Percentiles rank a stretch among this genome's conserved stretches.
Evolutionary conservation across 2,888 invertebrate genomes (phyloP).

Genomic region (Apotomis betuletana): DNA sequence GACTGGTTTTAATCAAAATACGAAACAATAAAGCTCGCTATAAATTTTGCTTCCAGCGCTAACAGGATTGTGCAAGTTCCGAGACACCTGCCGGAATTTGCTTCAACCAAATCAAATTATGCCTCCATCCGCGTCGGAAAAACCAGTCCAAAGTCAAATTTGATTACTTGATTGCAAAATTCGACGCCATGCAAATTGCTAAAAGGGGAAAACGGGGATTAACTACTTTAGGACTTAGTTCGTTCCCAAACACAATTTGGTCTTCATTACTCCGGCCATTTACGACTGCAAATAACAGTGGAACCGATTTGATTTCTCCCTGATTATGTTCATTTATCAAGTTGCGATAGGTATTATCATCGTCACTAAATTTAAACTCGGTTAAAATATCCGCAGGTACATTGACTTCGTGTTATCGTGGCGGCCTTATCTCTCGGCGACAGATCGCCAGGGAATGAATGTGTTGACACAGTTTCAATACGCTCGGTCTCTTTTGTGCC

Average conservation of each 20-base stretch:
- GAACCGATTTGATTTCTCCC: conserved; percentile 9
- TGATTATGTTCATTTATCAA: conserved; percentile 11
- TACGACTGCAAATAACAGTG: conserved; percentile 14
- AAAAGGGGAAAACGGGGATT: conserved; percentile 41
- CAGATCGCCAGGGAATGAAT: conserved; percentile 37
- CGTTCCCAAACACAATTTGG: conserved; percentile 39
- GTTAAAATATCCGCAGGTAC: conserved; percentile 32
- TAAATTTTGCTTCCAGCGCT: conserved; percentile 14
- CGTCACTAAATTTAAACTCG: conserved; percentile 19
- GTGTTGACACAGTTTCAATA: conserved; percentile 41
- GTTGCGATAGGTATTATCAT: conserved; percentile 17
- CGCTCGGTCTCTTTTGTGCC: conserved; percentile 36
- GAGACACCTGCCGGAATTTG: conserved; percentile 45
- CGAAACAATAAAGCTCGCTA: conserved; percentile 4
- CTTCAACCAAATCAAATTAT: conserved; percentile 53
- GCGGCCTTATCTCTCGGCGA: conserved; percentile 35
- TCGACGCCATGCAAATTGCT: conserved; percentile 45
- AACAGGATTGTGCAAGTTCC: conserved; percentile 27
- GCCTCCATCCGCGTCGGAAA: conserved; percentile 46
- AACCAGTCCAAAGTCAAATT: conserved; percentile 52
- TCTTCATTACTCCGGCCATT: conserved; percentile 28
- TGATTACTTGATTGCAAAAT: conserved; percentile 66
- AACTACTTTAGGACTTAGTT: conserved; percentile 40
- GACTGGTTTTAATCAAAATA: conserved; percentile 2
- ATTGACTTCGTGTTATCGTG: conserved; percentile 35